A percentile compares a stretch with the other conserved stretches of the same genome.
These are phyloP conservation scores for Pachliopta kotzebuea DNA, from an alignment of 2,888 invertebrate species.

Conservation along the genomic window DNA sequence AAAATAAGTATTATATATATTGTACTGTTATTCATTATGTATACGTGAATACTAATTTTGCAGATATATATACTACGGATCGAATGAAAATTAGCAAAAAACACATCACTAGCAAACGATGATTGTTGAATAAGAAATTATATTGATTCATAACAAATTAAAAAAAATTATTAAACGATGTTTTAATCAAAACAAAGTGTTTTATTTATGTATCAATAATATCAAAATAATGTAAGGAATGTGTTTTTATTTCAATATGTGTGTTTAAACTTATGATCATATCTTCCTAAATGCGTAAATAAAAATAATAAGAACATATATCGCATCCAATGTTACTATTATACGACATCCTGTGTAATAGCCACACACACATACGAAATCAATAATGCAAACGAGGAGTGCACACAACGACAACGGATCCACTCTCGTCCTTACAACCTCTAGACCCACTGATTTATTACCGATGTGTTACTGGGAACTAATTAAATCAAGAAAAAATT, in stretches of 20 bases:
- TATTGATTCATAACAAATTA: too few relatives aligned
- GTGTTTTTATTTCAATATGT: too few relatives aligned
- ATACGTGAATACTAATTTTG: not conserved
- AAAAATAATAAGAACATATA: slow-evolving; percentile 25
- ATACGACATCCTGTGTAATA: slow-evolving; percentile 28
- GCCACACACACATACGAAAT: slow-evolving; percentile 48
- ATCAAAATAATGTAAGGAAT: too few relatives aligned
- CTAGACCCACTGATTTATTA: slow-evolving; percentile 27
- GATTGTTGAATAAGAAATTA: too few relatives aligned
- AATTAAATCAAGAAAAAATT: slow-evolving; percentile 30
- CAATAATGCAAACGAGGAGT: slow-evolving; percentile 44
- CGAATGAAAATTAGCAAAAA: too few relatives aligned
- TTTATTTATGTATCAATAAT: too few relatives aligned
- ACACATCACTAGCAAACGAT: too few relatives aligned
- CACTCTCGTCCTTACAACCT: slow-evolving; percentile 27
- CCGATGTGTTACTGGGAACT: slow-evolving; percentile 27
- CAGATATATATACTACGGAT: too few relatives aligned
- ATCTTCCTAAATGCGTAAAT: too few relatives aligned
- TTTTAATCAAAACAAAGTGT: too few relatives aligned
- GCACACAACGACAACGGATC: slow-evolving; percentile 25
- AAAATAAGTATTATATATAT: not conserved
- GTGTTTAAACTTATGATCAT: too few relatives aligned
- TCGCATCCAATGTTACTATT: slow-evolving; percentile 34
- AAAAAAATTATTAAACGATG: too few relatives aligned
- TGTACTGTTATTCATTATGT: not conserved